Evolutionary conservation across 2,797 vertebrate genomes (phyloP).

Genomic region (Neosilurus mollespiculum): DNA sequence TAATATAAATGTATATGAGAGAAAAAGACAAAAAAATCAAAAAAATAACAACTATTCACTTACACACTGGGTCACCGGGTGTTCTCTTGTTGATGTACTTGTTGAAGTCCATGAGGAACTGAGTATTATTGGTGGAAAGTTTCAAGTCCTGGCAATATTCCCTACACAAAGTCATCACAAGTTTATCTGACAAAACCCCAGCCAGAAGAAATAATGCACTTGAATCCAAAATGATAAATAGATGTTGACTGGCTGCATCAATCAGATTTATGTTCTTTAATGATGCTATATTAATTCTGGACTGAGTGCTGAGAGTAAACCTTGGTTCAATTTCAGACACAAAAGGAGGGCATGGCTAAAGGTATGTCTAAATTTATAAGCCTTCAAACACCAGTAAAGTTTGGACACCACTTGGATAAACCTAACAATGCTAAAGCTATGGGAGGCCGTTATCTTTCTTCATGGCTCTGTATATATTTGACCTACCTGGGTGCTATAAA

Average conservation of each 20-base stretch:
- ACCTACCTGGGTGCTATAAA: constrained; percentile 92
- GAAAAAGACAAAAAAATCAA: too few relatives aligned
- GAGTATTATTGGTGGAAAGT: constrained; percentile 88
- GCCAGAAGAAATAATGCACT: neutral
- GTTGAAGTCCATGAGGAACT: constrained; percentile 90
- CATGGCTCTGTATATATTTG: constrained; percentile 28
- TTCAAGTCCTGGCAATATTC: constrained; percentile 92
- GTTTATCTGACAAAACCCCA: neutral
- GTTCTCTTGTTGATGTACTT: constrained; percentile 85
- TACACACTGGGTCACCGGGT: constrained; percentile 78
- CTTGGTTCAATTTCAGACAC: neutral
- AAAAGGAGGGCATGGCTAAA: constrained; percentile 24
- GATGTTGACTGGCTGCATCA: neutral
- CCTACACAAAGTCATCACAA: constrained; percentile 65
- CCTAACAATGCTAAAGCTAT: constrained; percentile 43
- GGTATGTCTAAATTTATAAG: constrained; percentile 50
- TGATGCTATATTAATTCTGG: neutral
- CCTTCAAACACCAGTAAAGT: constrained; percentile 41
- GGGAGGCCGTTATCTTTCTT: constrained; percentile 36
- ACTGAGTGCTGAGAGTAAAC: neutral
- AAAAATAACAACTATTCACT: constrained; percentile 62
- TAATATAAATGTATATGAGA: neutral
- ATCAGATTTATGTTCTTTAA: neutral
- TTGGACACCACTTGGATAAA: constrained; percentile 46
- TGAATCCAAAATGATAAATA: neutral